Evolutionary conservation across 2,113 vertebrate genomes (phyloP).

Genomic region (Macrotus californicus): DNA sequence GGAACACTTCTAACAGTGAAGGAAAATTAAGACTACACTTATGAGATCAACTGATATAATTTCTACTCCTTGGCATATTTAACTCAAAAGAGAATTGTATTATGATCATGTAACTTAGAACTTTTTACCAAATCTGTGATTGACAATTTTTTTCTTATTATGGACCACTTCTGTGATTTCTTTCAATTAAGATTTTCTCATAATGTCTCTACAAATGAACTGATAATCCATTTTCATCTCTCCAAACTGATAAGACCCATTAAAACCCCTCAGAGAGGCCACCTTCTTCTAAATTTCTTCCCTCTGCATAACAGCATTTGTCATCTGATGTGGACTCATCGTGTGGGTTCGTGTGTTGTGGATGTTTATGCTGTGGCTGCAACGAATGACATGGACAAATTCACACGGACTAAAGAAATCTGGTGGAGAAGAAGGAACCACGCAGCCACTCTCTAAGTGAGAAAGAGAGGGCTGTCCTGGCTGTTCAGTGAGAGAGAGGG

Average conservation of each 20-base stretch:
- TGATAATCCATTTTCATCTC: background rate
- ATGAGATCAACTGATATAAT: background rate
- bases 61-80: background rate
- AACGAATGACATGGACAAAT: too few relatives aligned
- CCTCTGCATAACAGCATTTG: background rate
- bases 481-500: too few relatives aligned
- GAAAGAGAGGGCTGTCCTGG: too few relatives aligned
- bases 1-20: conserved; percentile 4
- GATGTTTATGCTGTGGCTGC: too few relatives aligned
- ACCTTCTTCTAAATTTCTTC: background rate
- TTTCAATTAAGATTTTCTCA: background rate
- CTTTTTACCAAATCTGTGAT: background rate
- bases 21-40: conserved; percentile 23
- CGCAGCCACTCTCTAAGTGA: too few relatives aligned
- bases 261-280: rapidly evolving
- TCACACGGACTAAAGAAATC: too few relatives aligned
- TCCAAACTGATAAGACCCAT: background rate
- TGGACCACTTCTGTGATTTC: background rate
- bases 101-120: background rate
- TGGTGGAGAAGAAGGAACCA: too few relatives aligned
- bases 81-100: background rate
- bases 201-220: background rate
- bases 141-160: background rate
- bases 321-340: too few relatives aligned
- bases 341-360: too few relatives aligned